Evolutionary conservation across 1,140 invertebrate genomes (phyloP).

Genomic region (Diplogasteroides magnus): DNA sequence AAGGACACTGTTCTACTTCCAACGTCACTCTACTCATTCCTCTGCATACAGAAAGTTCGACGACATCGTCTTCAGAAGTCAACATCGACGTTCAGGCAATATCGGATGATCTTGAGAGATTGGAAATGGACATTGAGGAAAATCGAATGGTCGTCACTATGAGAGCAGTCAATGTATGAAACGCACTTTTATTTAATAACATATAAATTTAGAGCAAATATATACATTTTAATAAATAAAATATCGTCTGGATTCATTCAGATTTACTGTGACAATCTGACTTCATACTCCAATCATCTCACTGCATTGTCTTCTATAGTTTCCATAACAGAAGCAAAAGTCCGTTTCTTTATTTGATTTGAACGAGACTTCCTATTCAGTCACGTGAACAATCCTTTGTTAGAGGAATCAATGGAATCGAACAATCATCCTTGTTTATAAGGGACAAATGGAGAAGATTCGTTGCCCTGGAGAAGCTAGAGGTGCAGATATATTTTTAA

Average conservation of each 20-base stretch:
- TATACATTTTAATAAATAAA: background rate
- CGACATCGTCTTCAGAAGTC: background rate
- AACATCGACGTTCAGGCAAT: background rate
- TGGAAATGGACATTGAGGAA: background rate
- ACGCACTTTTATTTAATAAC: too few species aligned
- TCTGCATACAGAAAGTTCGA: background rate
- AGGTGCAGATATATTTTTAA: too few species aligned
- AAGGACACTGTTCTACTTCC: too few species aligned
- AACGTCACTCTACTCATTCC: background rate
- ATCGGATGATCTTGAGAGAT: background rate
- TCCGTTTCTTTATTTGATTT: too few species aligned
- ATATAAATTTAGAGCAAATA: too few species aligned
- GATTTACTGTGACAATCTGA: background rate
- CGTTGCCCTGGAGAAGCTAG: background rate
- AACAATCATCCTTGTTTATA: background rate
- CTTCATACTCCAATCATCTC: background rate
- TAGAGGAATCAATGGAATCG: background rate
- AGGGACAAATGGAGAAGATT: background rate
- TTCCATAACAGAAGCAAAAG: too few species aligned
- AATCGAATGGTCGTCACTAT: background rate
- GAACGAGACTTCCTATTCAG: too few species aligned
- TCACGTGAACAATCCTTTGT: too few species aligned
- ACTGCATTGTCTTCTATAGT: background rate
- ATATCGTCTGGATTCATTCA: background rate
- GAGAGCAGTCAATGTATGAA: background rate